A percentile compares a stretch with the other conserved stretches of the same genome.
Evolutionary conservation across 2,888 invertebrate species (phyloP).

Genomic region (Brenthis daphne): DNA sequence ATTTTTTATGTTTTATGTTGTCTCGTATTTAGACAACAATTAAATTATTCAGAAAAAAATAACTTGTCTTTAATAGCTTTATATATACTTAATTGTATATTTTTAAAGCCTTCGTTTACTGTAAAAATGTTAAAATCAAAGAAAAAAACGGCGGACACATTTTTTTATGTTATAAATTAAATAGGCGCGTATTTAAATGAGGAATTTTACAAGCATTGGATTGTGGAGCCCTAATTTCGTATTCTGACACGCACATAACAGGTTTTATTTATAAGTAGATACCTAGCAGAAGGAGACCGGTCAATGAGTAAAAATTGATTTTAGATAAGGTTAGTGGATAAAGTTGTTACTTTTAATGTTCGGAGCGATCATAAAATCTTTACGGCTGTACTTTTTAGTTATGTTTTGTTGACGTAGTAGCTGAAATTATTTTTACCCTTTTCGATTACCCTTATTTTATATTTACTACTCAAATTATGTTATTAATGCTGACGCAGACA

Average conservation of each 20-base stretch:
- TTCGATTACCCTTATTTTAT: not conserved
- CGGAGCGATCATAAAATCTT: conserved; percentile 23
- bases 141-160: conserved; percentile 16
- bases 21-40: too few relatives aligned
- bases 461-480: too few relatives aligned
- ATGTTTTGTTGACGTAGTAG: conserved; percentile 5
- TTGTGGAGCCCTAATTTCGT: conserved; percentile 26
- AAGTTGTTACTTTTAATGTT: conserved; percentile 35
- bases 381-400: conserved; percentile 21
- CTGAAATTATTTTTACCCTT: conserved; percentile 1
- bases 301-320: conserved; percentile 38
- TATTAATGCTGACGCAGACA: too few relatives aligned
- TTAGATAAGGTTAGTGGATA: conserved; percentile 37
- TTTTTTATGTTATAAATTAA: conserved; percentile 20
- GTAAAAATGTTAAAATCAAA: not conserved
- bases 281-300: conserved; percentile 28
- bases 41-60: too few relatives aligned
- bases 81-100: too few relatives aligned
- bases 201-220: conserved; percentile 17
- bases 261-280: conserved; percentile 32
- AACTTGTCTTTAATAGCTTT: too few relatives aligned
- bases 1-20: too few relatives aligned
- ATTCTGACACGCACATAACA: conserved; percentile 27
- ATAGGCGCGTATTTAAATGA: conserved; percentile 11
- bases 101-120: too few relatives aligned